Base-by-base conservation (phyloP, 2,113 vertebrate species). In the Callopanchax toddi region DNA sequence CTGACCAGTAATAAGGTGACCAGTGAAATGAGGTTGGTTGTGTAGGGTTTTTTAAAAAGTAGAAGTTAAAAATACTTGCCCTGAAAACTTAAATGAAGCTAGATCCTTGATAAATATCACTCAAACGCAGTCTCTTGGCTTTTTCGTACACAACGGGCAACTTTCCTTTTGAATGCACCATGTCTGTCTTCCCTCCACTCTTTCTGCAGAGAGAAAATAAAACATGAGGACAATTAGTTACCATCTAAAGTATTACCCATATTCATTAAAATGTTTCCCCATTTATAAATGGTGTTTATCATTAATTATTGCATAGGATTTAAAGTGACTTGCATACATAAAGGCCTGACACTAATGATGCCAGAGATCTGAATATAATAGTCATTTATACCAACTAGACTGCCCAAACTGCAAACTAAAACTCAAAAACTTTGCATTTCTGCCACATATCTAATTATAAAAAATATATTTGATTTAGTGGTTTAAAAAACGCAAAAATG, bases 61-160 rank as follows among this genome's bases (percentile, higher is more conserved):
- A 32, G 6, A 56, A 71, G 48, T 64, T 0, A 50, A 67, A 12
- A 44, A 75, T 83, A 90, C 95, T 92, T 95, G 93, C 97, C 96
- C 97, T 97, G 97, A 98, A 95, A 95, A 94, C 92, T 90, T 95
- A 29, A 53, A 53, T 34, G 95, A 96, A 94, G 92, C 93, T 95
- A 94, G 89, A 94, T 94, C 89, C 79, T 91, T 90, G 93, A 92
- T 91, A 93, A 94, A 87, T 84, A 93, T 99, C 95, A 99, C 94
- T 99, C 97, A 92, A 98, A 99, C 85, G 96, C 97, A 89, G 96
- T 97, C 89, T 99, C 97, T 95, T 99, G 97, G 94, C 97, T 99
- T 93, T 98, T 97, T 92, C 97, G 95, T 96, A 99, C 97, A 94
- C 97, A 99, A 76, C 97, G 96, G 66, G 97, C 96, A 76, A 99